Conservation (phyloP, 2,113 vertebrate genomes). For the Archocentrus centrarchus region DNA sequence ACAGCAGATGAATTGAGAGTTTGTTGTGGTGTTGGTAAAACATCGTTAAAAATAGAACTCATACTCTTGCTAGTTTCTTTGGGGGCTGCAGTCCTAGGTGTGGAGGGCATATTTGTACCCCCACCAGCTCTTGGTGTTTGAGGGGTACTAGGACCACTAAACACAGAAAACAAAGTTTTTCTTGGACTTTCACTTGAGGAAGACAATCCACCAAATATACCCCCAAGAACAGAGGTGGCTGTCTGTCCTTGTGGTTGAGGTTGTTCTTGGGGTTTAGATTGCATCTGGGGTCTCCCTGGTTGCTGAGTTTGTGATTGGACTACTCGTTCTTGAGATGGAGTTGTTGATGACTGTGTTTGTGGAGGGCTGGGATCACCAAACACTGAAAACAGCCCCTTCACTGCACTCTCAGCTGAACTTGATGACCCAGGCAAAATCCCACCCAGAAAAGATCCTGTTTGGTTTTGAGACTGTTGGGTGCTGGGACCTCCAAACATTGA, state of each 20-base stretch:
- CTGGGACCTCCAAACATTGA: conserved; percentile 69
- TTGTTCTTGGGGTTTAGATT: conserved; percentile 51
- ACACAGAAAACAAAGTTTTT: conserved; percentile 76
- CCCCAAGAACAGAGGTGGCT: conserved; percentile 63
- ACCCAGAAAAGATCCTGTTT: conserved; percentile 63
- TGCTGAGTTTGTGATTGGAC: conserved; percentile 39
- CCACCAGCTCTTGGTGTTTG: conserved; percentile 50
- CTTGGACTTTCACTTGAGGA: conserved; percentile 65
- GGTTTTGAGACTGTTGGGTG: conserved; percentile 63
- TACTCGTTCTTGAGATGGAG: conserved; percentile 35
- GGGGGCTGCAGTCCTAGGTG: conserved; percentile 32
- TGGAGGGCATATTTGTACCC: conserved; percentile 41
- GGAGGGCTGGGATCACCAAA: conserved; percentile 75
- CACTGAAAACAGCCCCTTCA: conserved; percentile 85
- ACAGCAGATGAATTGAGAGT: conserved; percentile 1
- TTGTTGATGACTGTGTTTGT: conserved; percentile 52
- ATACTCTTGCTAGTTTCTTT: conserved; percentile 54
- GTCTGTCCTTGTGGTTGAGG: conserved; percentile 56
- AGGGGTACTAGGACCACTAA: conserved; percentile 58
- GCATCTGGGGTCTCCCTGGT: conserved; percentile 29
- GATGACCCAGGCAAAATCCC: conserved; percentile 73
- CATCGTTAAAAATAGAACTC: conserved; percentile 38
- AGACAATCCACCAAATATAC: conserved; percentile 65
- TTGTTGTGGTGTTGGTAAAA: conserved; percentile 28
- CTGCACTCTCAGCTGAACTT: conserved; percentile 62